These are phyloP conservation scores for Pasiphila rectangulata DNA, from an alignment of 2,888 invertebrate genomes.

Conservation along the genomic window DNA sequence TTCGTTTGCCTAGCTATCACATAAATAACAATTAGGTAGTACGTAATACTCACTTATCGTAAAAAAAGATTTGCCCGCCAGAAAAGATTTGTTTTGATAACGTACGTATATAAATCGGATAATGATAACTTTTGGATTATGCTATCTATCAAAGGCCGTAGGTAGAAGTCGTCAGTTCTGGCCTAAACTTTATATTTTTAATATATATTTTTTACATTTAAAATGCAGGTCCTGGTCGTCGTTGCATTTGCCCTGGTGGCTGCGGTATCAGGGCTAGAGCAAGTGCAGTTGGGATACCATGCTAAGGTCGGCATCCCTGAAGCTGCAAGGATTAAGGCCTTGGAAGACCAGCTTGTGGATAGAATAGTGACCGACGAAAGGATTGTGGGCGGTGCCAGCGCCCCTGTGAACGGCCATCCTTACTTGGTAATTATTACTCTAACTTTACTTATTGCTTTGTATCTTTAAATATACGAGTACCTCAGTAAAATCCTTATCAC, in stretches of 20 bases:
- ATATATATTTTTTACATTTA: conserved; percentile 10
- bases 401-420: conserved; percentile 47
- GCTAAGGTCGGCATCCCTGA: conserved; percentile 51
- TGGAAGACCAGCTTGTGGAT: conserved; percentile 36
- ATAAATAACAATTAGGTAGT: neutral
- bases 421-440: conserved; percentile 46
- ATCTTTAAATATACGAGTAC: too few species aligned
- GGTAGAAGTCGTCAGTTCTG: neutral
- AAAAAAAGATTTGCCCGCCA: neutral
- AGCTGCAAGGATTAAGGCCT: conserved; percentile 49
- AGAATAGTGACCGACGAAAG: conserved; percentile 21
- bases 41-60: neutral
- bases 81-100: conserved; percentile 8
- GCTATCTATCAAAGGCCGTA: neutral
- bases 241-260: conserved; percentile 35
- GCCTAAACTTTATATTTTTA: neutral
- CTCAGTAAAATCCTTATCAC: too few species aligned
- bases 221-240: conserved; percentile 38
- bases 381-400: conserved; percentile 53
- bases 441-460: too few species aligned
- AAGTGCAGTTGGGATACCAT: conserved; percentile 45
- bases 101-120: conserved; percentile 18
- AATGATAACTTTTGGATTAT: neutral
- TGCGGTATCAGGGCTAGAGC: conserved; percentile 34
- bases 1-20: conserved; percentile 4